These are phyloP conservation scores for Hirundo rustica DNA, from an alignment of 2,797 vertebrate species.

Conservation along the genomic window DNA sequence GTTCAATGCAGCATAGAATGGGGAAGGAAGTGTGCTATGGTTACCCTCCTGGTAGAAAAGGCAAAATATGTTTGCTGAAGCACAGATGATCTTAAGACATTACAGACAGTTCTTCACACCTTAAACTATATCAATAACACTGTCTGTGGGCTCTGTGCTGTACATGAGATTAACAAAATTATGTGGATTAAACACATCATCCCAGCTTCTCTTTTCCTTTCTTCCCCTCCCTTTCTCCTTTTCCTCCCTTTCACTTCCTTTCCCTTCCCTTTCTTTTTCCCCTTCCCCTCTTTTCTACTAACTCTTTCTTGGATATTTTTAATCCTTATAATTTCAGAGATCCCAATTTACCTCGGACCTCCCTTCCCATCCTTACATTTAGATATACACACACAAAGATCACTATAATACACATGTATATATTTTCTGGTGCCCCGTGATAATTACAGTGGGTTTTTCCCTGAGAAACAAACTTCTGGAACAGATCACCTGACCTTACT, in stretches of 20 bases:
- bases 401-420: neutral
- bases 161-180: neutral
- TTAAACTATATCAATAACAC: neutral
- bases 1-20: neutral
- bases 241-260: neutral
- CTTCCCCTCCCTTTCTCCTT: neutral
- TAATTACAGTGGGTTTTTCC: neutral
- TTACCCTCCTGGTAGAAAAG: neutral
- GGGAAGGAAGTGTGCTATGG: accelerated
- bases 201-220: neutral
- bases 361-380: neutral
- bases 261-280: neutral
- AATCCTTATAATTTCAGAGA: neutral
- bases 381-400: neutral
- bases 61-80: neutral
- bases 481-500: neutral
- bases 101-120: neutral
- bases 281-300: neutral
- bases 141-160: neutral
- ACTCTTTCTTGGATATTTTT: neutral
- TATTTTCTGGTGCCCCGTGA: neutral
- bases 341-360: neutral
- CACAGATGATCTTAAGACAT: neutral
- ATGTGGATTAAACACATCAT: neutral
- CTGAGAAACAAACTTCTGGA: neutral